phyloP scores from a whole-genome alignment of 2,113 vertebrate genomes.

The Odontophorus gujanensis region DNA sequence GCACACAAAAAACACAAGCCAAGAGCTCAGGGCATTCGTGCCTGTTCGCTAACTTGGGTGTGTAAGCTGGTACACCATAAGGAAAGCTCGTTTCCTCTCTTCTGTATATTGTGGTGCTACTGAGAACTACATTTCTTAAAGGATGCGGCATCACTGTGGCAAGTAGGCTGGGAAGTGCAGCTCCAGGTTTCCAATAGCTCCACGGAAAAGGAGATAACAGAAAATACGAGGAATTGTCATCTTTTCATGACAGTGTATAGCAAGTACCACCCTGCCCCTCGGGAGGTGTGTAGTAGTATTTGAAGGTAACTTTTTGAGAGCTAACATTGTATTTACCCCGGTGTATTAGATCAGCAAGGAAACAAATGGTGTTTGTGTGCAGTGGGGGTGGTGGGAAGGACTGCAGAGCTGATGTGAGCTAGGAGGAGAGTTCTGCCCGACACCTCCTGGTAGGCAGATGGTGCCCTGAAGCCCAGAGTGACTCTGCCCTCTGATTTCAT shows the following conservation, averaged over 20 bases:
- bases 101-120: rapidly evolving
- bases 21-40: background rate
- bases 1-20: background rate
- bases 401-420: rapidly evolving
- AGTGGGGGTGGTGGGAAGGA: background rate
- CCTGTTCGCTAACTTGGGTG: background rate
- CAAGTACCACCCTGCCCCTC: slow-evolving; percentile 2
- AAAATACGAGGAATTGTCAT: background rate
- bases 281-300: slow-evolving; percentile 3
- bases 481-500: slow-evolving; percentile 17
- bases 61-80: background rate
- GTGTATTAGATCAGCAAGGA: slow-evolving; percentile 25
- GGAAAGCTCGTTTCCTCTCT: background rate
- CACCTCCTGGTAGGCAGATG: slow-evolving; percentile 26
- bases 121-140: background rate
- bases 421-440: background rate
- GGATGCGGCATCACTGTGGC: background rate
- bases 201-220: background rate
- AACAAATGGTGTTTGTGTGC: background rate
- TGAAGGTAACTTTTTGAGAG: slow-evolving; percentile 38
- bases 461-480: slow-evolving; percentile 28
- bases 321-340: background rate
- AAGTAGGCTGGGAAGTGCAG: background rate
- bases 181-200: background rate
- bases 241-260: background rate